These are phyloP conservation scores for Microtus oregoni DNA, from an alignment of 2,113 vertebrate genomes.

Conservation along the genomic window DNA sequence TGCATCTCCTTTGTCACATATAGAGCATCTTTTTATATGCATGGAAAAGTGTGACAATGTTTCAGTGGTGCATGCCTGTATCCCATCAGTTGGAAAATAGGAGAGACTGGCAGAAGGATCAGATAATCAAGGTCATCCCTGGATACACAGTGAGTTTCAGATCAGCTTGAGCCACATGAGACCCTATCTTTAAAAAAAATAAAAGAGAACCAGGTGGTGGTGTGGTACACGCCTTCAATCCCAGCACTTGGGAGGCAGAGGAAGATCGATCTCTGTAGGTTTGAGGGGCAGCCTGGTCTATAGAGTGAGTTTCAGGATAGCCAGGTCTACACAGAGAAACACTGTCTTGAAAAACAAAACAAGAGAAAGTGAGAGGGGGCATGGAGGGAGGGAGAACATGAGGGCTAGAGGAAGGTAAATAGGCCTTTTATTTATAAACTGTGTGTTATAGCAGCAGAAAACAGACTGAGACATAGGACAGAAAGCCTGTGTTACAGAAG, in stretches of 20 bases:
- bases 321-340: background rate
- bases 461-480: background rate
- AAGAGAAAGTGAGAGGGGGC: background rate
- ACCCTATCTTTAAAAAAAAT: background rate
- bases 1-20: background rate
- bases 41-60: background rate
- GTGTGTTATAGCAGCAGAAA: background rate
- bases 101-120: background rate
- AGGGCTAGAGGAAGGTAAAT: background rate
- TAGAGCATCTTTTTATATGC: background rate
- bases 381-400: too few species aligned
- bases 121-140: background rate
- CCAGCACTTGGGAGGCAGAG: background rate
- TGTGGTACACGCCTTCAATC: background rate
- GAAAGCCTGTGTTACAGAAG: background rate
- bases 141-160: background rate
- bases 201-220: too few species aligned
- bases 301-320: background rate
- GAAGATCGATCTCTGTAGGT: background rate
- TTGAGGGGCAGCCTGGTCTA: background rate
- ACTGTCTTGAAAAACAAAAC: background rate
- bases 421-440: background rate
- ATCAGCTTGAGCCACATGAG: background rate
- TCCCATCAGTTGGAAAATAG: background rate
- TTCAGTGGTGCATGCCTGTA: background rate